Percentiles rank a stretch among this genome's conserved stretches.
Conservation (phyloP, 1,140 invertebrate genomes). For the Drosophila parvula region DNA sequence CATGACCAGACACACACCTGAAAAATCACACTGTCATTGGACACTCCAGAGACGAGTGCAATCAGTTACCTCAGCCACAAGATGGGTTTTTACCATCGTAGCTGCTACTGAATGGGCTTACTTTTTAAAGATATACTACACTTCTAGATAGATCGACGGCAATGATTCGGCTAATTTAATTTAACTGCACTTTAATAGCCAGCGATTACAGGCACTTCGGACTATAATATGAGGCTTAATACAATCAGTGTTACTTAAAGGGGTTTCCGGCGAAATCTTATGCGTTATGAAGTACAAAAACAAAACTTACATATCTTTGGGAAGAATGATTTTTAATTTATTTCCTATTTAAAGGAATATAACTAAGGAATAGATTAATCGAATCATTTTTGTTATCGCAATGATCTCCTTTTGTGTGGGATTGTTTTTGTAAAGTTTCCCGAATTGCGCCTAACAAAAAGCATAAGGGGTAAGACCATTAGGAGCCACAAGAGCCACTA, state of each 20-base stretch:
- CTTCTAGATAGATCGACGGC: constrained; percentile 13
- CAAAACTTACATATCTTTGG: no score
- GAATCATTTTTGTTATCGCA: no score
- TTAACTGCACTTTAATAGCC: constrained; percentile 9
- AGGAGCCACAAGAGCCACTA: no score
- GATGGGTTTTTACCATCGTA: constrained; percentile 3
- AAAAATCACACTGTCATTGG: constrained; percentile 25
- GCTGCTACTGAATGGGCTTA: constrained; percentile 25
- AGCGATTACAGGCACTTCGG: neutral
- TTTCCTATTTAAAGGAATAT: no score
- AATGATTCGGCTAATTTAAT: constrained; percentile 45
- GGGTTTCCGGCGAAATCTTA: neutral
- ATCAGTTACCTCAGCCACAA: neutral
- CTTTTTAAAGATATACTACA: neutral
- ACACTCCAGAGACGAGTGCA: constrained; percentile 17
- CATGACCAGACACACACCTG: neutral
- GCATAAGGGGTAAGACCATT: no score
- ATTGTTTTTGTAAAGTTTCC: no score
- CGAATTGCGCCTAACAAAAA: no score
- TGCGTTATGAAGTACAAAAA: neutral
- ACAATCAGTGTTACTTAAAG: neutral
- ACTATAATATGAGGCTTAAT: neutral
- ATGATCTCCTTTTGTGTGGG: no score
- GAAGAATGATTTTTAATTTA: no score
- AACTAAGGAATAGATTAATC: no score